Evolutionary conservation across 2,113 vertebrate species (phyloP).

Genomic region (Butorides virescens): DNA sequence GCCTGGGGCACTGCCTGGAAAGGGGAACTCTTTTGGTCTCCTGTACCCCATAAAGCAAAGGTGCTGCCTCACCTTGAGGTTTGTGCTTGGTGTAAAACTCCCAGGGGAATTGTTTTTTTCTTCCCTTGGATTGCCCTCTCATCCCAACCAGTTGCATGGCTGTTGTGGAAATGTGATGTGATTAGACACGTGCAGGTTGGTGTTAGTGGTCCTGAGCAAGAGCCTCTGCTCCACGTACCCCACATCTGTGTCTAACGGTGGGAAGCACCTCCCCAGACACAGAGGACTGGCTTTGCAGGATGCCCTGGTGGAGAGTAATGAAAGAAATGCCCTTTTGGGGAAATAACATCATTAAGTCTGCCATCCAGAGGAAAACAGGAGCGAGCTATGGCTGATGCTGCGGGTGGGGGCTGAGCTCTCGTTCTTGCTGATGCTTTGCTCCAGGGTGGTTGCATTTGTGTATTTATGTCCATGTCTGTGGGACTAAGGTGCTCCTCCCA

Average conservation of each 20-base stretch:
- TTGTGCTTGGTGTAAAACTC: neutral
- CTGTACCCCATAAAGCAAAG: neutral
- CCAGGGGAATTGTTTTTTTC: neutral
- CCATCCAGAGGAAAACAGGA: neutral
- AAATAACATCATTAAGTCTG: neutral
- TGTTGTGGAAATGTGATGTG: neutral
- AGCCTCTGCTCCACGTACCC: fast-evolving
- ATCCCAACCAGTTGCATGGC: fast-evolving
- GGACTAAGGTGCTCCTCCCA: neutral
- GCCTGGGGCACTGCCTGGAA: neutral
- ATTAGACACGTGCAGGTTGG: neutral
- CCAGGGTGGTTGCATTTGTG: neutral
- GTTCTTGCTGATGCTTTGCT: neutral
- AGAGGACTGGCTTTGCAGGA: neutral
- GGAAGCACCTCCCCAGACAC: neutral
- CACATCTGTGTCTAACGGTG: fast-evolving
- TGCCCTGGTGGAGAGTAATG: neutral
- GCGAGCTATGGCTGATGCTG: neutral
- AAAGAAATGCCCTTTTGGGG: neutral
- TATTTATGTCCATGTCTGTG: neutral
- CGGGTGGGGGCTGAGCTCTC: neutral
- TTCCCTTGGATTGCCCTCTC: neutral
- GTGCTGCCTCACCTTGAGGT: neutral
- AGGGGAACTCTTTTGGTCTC: neutral
- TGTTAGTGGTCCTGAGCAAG: neutral